A percentile compares a stretch with the other conserved stretches of the same genome.
Conservation (phyloP, 1,140 invertebrate genomes). For the Musca domestica region DNA sequence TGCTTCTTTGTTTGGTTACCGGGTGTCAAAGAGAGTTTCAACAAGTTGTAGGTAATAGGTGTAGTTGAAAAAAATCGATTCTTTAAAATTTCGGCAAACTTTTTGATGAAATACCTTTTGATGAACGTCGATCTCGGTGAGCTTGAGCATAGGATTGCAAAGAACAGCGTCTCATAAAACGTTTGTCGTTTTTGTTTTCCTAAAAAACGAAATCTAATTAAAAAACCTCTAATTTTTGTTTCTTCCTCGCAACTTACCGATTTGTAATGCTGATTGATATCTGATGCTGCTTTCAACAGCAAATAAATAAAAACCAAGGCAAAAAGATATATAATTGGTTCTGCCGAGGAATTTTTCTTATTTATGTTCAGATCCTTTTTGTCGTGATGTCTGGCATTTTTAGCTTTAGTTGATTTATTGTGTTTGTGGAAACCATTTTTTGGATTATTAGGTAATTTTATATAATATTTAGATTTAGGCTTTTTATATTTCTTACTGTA, state of each 20-base stretch:
- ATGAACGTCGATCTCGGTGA: slow-evolving; percentile 45
- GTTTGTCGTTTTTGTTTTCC: slow-evolving; percentile 48
- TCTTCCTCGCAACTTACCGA: slow-evolving; percentile 32
- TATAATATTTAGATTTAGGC: slow-evolving; percentile 16
- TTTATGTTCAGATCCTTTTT: slow-evolving; percentile 32
- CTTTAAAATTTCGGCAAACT: slow-evolving; percentile 50
- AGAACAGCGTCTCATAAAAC: slow-evolving; percentile 41
- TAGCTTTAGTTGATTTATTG: slow-evolving; percentile 23
- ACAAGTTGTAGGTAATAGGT: too few relatives aligned
- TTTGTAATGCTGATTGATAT: slow-evolving; percentile 51
- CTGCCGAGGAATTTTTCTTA: slow-evolving; percentile 37
- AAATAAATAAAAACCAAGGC: slow-evolving; percentile 48
- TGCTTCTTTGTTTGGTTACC: neutral
- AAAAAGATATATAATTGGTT: slow-evolving; percentile 49
- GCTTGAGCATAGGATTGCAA: slow-evolving; percentile 48
- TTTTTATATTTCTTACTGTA: slow-evolving; percentile 9
- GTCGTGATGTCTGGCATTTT: slow-evolving; percentile 27
- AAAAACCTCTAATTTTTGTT: neutral
- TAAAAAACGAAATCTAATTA: slow-evolving; percentile 19
- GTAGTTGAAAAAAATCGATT: too few relatives aligned
- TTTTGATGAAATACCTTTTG: slow-evolving; percentile 52
- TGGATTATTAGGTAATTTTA: neutral
- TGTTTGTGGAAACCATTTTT: slow-evolving; percentile 24
- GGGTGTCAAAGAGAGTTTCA: neutral
- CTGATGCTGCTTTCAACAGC: slow-evolving; percentile 44